Base-by-base conservation (phyloP, 2,797 vertebrate genomes). In the Macroramphosus scolopax region DNA sequence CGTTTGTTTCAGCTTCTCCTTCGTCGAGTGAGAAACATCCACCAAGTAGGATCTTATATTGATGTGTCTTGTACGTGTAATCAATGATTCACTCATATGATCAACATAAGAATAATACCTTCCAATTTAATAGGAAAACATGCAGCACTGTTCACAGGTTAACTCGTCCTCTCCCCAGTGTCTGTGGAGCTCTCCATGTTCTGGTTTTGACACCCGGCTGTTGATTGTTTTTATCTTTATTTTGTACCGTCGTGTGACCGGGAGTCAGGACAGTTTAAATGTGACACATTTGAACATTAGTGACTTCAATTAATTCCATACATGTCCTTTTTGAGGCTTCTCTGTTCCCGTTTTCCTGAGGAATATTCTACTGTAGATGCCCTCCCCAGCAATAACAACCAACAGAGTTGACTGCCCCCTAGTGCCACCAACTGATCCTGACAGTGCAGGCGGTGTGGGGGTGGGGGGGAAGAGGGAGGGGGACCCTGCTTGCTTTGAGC, bases 341-440 rank as follows among this genome's bases (percentile, higher is more conserved):
- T 35, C 54, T 13, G 57, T 38, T 37, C 51, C 32, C 17, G 8
- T 75, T 64, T 67, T 29, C 42, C 34, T 40, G 10, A 51, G 68
- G 29, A 60, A 56, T 65, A 34, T 34, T 38, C 28, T 38, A 34
- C 54, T 51, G 40, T 64, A 37, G 52, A 48, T 56, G 51, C 30
- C 63, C 45, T 9, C 14, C 54, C 48, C 45, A 15, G 47, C 44
- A 78, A 42, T 40, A 45, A 31, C 53, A 86, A 88, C 70, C 62
- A 78, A 80, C 78, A 88, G 87, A 79, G 82, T 78, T 80, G 87
- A 85, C 87, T 89, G 90, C 90, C 90, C 89, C 83, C 90, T 91
- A 84, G 87, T 88, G 90, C 63, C 76, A 55, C 55, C 40, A 46
- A 22, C 29, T 14, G 55, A 58, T 67, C 57, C 80, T 73, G 68